Percentiles rank a stretch among this genome's conserved stretches.
Conservation (phyloP, 2,888 invertebrate genomes). For the Enchytraeus crypticus region DNA sequence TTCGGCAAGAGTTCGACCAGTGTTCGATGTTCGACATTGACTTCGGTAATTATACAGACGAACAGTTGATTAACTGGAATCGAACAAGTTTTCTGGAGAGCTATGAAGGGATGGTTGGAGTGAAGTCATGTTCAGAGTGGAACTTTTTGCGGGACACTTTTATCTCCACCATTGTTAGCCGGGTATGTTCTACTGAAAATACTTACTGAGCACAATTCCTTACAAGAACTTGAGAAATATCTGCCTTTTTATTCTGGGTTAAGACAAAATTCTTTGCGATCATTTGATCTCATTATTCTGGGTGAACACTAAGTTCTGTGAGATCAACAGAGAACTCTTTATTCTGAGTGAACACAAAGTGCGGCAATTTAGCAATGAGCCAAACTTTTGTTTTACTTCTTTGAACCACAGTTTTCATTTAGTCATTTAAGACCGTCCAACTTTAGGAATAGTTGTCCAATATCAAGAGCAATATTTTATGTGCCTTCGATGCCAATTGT, state of each 20-base stretch:
- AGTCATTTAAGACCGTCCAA: background rate
- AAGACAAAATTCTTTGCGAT: too few relatives aligned
- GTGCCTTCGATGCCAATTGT: background rate
- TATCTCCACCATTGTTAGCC: slow-evolving; percentile 12
- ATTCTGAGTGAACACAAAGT: too few relatives aligned
- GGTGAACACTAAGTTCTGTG: too few relatives aligned
- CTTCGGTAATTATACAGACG: slow-evolving; percentile 8
- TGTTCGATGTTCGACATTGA: slow-evolving; percentile 18
- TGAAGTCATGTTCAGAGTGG: slow-evolving; percentile 11
- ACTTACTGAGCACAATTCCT: too few relatives aligned
- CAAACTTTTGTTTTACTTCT: background rate
- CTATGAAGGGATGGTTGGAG: background rate
- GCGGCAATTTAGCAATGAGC: too few relatives aligned
- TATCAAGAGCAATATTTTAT: background rate
- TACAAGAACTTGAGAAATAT: too few relatives aligned
- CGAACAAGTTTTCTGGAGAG: background rate
- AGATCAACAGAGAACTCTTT: too few relatives aligned
- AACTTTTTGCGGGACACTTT: slow-evolving; percentile 13
- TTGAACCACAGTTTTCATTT: background rate
- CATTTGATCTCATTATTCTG: too few relatives aligned
- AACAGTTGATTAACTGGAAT: slow-evolving; percentile 18
- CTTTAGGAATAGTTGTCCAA: background rate
- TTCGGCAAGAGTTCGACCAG: background rate
- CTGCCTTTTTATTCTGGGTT: too few relatives aligned
- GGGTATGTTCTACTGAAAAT: too few relatives aligned